Evolutionary conservation across 2,113 vertebrate species (phyloP).

Genomic region (Henicopernis longicauda): DNA sequence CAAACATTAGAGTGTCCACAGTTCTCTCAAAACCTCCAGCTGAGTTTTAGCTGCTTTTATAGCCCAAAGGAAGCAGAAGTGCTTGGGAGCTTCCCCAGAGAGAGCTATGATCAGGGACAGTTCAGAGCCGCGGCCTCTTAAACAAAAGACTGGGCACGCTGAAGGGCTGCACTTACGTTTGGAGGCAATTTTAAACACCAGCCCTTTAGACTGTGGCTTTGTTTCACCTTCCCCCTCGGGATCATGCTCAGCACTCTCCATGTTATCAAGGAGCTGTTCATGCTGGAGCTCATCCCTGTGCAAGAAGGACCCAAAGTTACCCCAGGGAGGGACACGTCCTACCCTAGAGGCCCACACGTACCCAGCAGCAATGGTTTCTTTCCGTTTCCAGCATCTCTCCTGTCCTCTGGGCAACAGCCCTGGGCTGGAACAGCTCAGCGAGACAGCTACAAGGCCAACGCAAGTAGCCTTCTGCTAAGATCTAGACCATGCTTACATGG

Average conservation of each 20-base stretch:
- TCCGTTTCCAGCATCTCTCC: background rate
- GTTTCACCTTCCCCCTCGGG: constrained; percentile 32
- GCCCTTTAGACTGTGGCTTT: constrained; percentile 50
- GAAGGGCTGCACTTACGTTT: constrained; percentile 77
- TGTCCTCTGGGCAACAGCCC: background rate
- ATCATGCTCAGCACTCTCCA: constrained; percentile 75
- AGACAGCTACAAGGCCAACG: background rate
- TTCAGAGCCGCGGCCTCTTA: background rate
- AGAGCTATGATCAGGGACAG: background rate
- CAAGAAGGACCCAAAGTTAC: background rate
- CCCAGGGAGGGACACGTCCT: rapidly evolving
- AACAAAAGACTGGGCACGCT: background rate
- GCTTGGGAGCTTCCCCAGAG: background rate
- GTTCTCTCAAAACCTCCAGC: background rate
- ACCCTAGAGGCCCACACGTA: background rate
- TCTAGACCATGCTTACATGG: background rate
- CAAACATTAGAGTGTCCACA: background rate
- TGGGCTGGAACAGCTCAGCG: background rate
- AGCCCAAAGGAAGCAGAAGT: background rate
- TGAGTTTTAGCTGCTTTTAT: background rate
- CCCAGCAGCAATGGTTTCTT: background rate
- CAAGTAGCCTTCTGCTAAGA: background rate
- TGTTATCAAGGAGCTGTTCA: constrained; percentile 75
- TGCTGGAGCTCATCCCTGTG: constrained; percentile 75
- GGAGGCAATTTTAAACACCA: constrained; percentile 89